Evolutionary conservation across 2,113 vertebrate species (phyloP), one percentile per base, ranked within the genome.

Genomic region (Bubo bubo): DNA sequence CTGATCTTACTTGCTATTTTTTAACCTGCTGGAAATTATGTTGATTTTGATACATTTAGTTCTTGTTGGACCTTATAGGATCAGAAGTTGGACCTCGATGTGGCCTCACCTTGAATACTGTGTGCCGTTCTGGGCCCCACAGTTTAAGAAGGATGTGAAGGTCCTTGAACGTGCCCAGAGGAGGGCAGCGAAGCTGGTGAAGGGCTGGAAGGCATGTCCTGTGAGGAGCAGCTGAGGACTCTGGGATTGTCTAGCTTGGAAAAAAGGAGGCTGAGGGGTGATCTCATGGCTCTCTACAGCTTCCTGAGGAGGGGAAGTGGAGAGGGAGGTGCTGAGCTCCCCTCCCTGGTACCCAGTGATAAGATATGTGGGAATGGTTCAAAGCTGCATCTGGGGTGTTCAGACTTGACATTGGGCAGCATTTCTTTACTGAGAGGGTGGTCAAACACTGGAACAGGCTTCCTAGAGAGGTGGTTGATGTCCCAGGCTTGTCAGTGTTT

Each of bases 321-420:
- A 53, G 30, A 49, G 8, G 24, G 19, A 63, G 24, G 11, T 22
- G 41, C 30, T 58, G 50, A 50, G 3, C 47, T 35, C 47, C 26
- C 35, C 53, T 67, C 14, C 17, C 17, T 60, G 32, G 7, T 23
- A 52, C 13, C 4, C n/a, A 55, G 41, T 20, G 19, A 8, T n/a
- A n/a, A n/a, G n/a, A n/a, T 1, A 0, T 1, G 0, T n/a, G 28
- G 39, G 18, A 88, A 45, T 7, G 9, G 10, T 47, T 68, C 53
- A 75, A 39, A 59, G 27, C 27, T 45, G 18, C 1, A 0, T 10
- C 49, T 10, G 12, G 7, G 27, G 37, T 67, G 18, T 52, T 90
- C 6, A 67, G 22, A 11, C 19, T 37, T 1, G 32, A 39, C 2
- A 10, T 30, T 56, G 39, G 24, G 28, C 49, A 72, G 23, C 28